Base-by-base conservation (phyloP, 1,140 invertebrate species). In the Listronotus bonariensis region DNA sequence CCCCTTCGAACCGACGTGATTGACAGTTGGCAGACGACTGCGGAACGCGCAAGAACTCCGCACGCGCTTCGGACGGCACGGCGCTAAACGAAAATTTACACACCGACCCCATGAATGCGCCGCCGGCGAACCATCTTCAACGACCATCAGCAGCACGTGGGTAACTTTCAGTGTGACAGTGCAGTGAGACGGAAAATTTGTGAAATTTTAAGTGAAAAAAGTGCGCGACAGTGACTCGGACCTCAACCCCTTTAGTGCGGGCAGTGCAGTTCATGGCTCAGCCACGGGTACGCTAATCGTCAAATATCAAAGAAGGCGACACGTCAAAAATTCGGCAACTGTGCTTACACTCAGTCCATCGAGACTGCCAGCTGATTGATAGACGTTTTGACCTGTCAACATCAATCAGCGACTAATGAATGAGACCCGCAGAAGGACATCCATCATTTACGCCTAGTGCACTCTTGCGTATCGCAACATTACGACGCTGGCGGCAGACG, bases 21-120 rank as follows among this genome's bases (percentile, higher is more conserved):
- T 85, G 84, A 85, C 84, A 85, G 84, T 85, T 85, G 82, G 83
- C 83, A 84, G 84, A 84, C 83, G 83, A 84, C 83, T 83, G 82
- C 82, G 82, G 83, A 82, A 77, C 82, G 82, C 83, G 83, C 82
- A 84, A 81, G 82, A 83, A 79, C 82, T 78, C 76, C 74, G 77
- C 72, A 76, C 76, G 74, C 75, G 71, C 67, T 73, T 63, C 67
- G 71, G 66, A 69, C 65, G 55, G 61, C 56, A 69, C 69, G 69
- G 74, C 67, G 72, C 68, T 66, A 53, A 70, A 69, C 64, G 65
- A 59, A 56, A 52, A 66, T 60, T 52, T 62, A 54, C 54, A 61
- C 64, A 74, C 65, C 66, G 68, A 68, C 72, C 74, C 71, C 67
- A 72, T 72, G 72, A 72, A 63, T 68, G 69, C 66, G 71, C 36